A percentile compares a stretch with the other conserved stretches of the same genome.
Evolutionary conservation across 2,797 vertebrate species (phyloP).

Genomic region (Macropodus opercularis): DNA sequence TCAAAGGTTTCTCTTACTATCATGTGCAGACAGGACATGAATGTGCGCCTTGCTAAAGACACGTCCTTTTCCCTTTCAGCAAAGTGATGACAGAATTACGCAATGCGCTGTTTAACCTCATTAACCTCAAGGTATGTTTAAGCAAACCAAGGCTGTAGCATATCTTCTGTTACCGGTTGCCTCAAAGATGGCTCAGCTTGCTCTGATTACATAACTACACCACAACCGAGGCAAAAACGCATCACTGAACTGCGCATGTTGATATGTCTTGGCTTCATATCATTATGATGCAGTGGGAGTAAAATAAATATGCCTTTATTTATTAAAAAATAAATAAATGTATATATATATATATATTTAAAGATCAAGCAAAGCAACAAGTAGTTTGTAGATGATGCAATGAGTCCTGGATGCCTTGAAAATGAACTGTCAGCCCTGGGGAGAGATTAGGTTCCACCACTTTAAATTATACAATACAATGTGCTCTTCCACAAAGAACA

Average conservation of each 20-base stretch:
- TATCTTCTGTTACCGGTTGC: neutral
- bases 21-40: neutral
- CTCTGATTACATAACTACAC: constrained; percentile 35
- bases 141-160: constrained; percentile 20
- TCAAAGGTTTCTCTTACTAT: constrained; percentile 12
- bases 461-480: constrained; percentile 38
- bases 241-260: neutral
- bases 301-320: too few species aligned
- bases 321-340: too few species aligned
- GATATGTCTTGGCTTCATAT: neutral
- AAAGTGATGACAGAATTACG: neutral
- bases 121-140: neutral
- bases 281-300: neutral
- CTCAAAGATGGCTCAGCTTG: constrained; percentile 13
- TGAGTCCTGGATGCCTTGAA: neutral
- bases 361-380: too few species aligned
- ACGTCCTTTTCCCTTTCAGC: neutral
- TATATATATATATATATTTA: too few species aligned
- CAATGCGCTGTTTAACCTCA: neutral
- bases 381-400: neutral
- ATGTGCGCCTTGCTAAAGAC: neutral
- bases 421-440: neutral
- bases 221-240: neutral
- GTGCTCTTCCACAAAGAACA: neutral
- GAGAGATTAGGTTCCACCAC: constrained; percentile 18